Evolutionary conservation across 2,888 invertebrate genomes (phyloP).

Genomic region (Kuschelorhynchus macadamiae): DNA sequence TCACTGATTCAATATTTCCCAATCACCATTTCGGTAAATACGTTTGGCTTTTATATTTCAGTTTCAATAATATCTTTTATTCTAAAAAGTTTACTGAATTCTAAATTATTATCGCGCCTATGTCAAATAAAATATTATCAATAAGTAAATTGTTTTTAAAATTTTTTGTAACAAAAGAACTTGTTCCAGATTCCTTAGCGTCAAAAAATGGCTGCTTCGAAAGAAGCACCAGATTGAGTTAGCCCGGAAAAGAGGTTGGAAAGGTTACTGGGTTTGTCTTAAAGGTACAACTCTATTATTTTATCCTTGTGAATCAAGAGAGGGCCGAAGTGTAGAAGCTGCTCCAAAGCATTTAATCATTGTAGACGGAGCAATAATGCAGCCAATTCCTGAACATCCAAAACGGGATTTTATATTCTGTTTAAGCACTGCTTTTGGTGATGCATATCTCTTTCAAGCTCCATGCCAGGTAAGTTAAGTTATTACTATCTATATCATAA

Average conservation of each 20-base stretch:
- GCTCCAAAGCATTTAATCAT: slow-evolving; percentile 96
- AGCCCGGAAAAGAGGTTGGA: slow-evolving; percentile 97
- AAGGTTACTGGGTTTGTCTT: slow-evolving; percentile 98
- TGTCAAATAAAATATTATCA: no score
- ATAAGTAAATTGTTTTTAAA: no score
- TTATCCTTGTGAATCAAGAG: slow-evolving; percentile 95
- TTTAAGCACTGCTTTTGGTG: slow-evolving; percentile 97
- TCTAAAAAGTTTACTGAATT: no score
- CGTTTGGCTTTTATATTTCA: no score
- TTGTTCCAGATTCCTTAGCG: slow-evolving; percentile 92
- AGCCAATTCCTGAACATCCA: slow-evolving; percentile 99
- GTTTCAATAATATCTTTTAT: no score
- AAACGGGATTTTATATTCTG: slow-evolving; percentile 98
- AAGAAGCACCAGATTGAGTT: slow-evolving; percentile 97
- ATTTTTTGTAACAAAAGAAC: no score
- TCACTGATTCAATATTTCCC: no score
- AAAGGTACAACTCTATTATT: slow-evolving; percentile 97
- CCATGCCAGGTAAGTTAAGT: slow-evolving; percentile 79
- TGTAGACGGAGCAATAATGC: slow-evolving; percentile 97
- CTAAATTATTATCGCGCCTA: no score
- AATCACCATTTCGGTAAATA: no score
- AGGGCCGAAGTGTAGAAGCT: slow-evolving; percentile 90
- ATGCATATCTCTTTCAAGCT: slow-evolving; percentile 97
- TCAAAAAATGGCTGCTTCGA: slow-evolving; percentile 97
- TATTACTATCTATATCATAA: neutral